Base-by-base conservation (phyloP, 2,888 invertebrate genomes). In the Orchesellides sinensis region DNA sequence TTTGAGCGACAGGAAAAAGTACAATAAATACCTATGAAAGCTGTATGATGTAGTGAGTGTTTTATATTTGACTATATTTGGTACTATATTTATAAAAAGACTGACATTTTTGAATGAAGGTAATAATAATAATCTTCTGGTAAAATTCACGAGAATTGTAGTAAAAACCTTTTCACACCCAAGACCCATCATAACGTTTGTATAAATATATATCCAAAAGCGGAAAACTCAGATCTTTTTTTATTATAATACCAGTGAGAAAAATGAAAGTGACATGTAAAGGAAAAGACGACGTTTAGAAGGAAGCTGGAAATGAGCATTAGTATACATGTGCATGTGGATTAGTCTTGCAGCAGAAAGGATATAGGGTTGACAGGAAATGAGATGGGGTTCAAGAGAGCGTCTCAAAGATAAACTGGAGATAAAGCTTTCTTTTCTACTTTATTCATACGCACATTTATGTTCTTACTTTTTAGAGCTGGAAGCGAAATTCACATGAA, bases 291-390 rank as follows among this genome's bases (percentile, higher is more conserved):
- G 23, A 47, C 21, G 52, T 21, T 21, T 35, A 8, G 21, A 21
- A 52, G 21, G 52, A 21, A 52, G 5, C 5, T 52, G 52, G 52
- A 21, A 52, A 21, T 10, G 4, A n/a, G n/a, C n/a, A n/a, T n/a
- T n/a, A n/a, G n/a, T n/a, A n/a, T 29, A 32, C 6, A 61, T 12
- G 8, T 56, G 17, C 17, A 27, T 27, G 32, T 12, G 29, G 21
- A 2, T 32, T n/a, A 65, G 12, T 65, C 17, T 40, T 45, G 40
- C 59, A 56, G 70, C 56, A 56, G 27, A 73, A 73, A 61, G 25
- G 49, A 63, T 63, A 61, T 61, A 73, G 29, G 63, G 63, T 63
- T 63, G 61, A 63, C 61, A 63, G 61, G 61, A 63, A 73, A 73
- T 73, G 73, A 63, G 29, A 61, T 29, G 29, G 4, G 56, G 45